Evolutionary conservation across 2,888 invertebrate genomes (phyloP), one percentile per base, ranked within the genome.

Genomic region (Drosophila mayaguana): DNA sequence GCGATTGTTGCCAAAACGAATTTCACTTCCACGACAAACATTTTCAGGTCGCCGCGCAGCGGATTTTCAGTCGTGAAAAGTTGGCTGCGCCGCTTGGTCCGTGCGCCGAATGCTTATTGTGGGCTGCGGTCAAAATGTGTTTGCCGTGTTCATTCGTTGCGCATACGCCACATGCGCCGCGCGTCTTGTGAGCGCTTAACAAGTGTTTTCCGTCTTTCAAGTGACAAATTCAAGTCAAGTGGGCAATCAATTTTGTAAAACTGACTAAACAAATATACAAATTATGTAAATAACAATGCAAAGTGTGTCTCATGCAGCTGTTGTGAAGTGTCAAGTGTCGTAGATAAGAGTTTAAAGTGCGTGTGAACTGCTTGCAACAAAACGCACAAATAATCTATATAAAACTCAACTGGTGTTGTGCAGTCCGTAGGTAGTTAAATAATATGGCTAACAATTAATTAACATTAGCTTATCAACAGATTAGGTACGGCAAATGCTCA

Each of bases 31-130:
- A 80, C 83, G 85, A 88, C 85, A 86, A 70, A 85, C 64, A 62
- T 77, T 77, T 81, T 72, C 69, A 53, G 61, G 54, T 36, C 62
- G 62, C 62, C 48, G 25, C 43, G 61, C 38, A 55, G 42, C 53
- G 28, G 43, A 46, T 40, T 40, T 69, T 83, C 81, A 88, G 88
- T 88, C 84, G 84, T 81, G 84, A 78, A 83, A 81, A 79, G 86
- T 78, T 63, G 78, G 75, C 72, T 78, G 80, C 77, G 84, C 72
- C 75, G 89, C 71, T 78, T 78, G 81, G 83, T 84, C 81, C 75
- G 78, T 79, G 76, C 83, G 75, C 77, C 65, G 74, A 68, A 66
- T 64, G 69, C 65, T 63, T 63, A 56, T 46, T 28, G n/a, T 25
- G 54, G 12, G 54, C 54, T 72, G 66, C 56, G 56, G 56, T 69